A percentile compares a stretch with the other conserved stretches of the same genome.
phyloP scores from a whole-genome alignment of 2,888 invertebrate species.

The Drosophila emarginata region DNA sequence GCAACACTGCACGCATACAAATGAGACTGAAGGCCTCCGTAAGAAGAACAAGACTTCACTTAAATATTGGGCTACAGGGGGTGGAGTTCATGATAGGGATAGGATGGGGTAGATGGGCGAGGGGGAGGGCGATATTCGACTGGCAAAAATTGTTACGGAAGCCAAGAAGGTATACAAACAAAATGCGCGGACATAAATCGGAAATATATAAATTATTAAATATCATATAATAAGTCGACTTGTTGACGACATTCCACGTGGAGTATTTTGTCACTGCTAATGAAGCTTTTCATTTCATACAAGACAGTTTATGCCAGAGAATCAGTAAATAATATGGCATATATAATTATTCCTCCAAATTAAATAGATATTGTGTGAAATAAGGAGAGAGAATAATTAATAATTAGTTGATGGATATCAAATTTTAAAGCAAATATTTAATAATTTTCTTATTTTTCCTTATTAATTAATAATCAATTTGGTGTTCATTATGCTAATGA shows the following conservation, averaged over 20 bases:
- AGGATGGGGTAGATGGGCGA: conserved; percentile 4
- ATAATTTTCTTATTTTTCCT: neutral
- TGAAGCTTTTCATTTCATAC: conserved; percentile 28
- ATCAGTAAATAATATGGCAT: neutral
- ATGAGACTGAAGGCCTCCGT: conserved; percentile 46
- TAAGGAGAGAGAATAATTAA: too few species aligned
- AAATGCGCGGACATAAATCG: conserved; percentile 67
- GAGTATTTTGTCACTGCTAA: conserved; percentile 33
- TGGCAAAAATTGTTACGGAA: conserved; percentile 24
- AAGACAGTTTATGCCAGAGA: neutral
- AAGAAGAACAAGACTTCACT: neutral
- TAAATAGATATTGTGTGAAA: too few species aligned
- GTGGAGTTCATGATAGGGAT: neutral
- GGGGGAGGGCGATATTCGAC: neutral
- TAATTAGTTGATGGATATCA: too few species aligned
- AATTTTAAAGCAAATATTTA: neutral
- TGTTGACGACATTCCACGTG: conserved; percentile 32
- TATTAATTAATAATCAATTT: neutral
- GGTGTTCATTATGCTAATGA: neutral
- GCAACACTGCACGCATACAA: conserved; percentile 74
- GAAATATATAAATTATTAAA: conserved; percentile 75
- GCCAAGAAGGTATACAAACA: conserved; percentile 35
- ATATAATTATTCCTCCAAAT: too few species aligned
- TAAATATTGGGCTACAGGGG: conserved; percentile 22
- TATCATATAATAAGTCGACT: conserved; percentile 60